Conservation (phyloP, 2,888 invertebrate species). For the Brenthis daphne region DNA sequence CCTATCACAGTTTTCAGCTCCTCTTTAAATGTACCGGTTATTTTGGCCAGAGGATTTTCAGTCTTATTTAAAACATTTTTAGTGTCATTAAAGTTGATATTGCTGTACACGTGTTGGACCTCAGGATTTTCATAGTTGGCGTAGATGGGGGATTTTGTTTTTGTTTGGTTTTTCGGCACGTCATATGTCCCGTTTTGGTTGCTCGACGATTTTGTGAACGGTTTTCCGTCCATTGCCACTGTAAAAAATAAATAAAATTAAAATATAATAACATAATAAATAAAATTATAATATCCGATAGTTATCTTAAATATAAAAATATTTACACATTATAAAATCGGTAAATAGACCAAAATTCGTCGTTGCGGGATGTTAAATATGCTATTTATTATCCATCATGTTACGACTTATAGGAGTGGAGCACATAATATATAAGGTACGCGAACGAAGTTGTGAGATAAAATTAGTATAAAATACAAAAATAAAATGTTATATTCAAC, state of each 20-base stretch:
- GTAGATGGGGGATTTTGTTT: slow-evolving; percentile 62
- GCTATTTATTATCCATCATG: too few species aligned
- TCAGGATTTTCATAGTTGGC: slow-evolving; percentile 66
- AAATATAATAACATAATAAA: neutral
- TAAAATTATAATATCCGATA: neutral
- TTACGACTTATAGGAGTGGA: too few species aligned
- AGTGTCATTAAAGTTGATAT: slow-evolving; percentile 62
- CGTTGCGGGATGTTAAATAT: too few species aligned
- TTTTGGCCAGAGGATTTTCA: slow-evolving; percentile 59
- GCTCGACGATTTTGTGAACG: slow-evolving; percentile 58
- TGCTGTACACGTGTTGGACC: slow-evolving; percentile 59
- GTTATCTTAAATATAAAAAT: too few species aligned
- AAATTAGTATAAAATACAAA: too few species aligned
- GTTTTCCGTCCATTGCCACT: slow-evolving; percentile 75
- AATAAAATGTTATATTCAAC: too few species aligned
- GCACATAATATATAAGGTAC: too few species aligned
- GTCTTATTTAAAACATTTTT: slow-evolving; percentile 58
- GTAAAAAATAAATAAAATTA: slow-evolving; percentile 42
- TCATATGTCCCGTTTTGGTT: slow-evolving; percentile 61
- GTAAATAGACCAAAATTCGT: too few species aligned
- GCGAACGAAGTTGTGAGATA: too few species aligned
- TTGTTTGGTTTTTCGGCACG: slow-evolving; percentile 48
- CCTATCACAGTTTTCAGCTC: slow-evolving; percentile 68
- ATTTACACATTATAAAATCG: too few species aligned
- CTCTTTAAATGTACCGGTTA: slow-evolving; percentile 64